These are phyloP conservation scores for Euspilapteryx auroguttella DNA, from an alignment of 2,888 invertebrate species.

Conservation along the genomic window DNA sequence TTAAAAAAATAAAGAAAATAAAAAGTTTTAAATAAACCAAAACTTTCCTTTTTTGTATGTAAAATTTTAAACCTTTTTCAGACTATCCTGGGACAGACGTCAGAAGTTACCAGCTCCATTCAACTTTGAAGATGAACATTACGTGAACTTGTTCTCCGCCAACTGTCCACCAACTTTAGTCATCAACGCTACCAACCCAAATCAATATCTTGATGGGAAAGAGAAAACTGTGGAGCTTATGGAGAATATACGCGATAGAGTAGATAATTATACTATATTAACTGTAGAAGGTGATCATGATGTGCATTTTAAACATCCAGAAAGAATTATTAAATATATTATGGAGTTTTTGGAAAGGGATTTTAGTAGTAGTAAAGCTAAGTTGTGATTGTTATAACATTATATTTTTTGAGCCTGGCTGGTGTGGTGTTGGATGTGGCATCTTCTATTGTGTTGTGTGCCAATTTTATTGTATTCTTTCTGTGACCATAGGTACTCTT, in stretches of 20 bases:
- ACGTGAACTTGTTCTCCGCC: constrained; percentile 20
- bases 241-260: constrained; percentile 3
- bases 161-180: constrained; percentile 22
- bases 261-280: constrained; percentile 11
- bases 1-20: not conserved
- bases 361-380: constrained; percentile 10
- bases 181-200: constrained; percentile 15
- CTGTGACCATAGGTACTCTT: too few species aligned
- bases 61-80: constrained; percentile 12
- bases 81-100: constrained; percentile 34
- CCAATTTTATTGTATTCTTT: too few species aligned
- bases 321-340: constrained; percentile 34
- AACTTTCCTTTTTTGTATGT: too few species aligned
- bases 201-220: constrained; percentile 7
- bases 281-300: constrained; percentile 61
- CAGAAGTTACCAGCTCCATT: constrained; percentile 18
- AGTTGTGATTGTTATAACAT: too few species aligned
- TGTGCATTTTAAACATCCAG: constrained; percentile 62
- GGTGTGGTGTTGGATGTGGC: too few species aligned
- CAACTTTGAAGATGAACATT: constrained; percentile 22
- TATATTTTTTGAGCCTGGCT: too few species aligned
- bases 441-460: too few species aligned
- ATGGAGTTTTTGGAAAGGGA: constrained; percentile 24
- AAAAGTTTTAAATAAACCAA: too few species aligned
- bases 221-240: constrained; percentile 4